Conservation (phyloP, 1,140 invertebrate species). For the Asbolus verrucosus region DNA sequence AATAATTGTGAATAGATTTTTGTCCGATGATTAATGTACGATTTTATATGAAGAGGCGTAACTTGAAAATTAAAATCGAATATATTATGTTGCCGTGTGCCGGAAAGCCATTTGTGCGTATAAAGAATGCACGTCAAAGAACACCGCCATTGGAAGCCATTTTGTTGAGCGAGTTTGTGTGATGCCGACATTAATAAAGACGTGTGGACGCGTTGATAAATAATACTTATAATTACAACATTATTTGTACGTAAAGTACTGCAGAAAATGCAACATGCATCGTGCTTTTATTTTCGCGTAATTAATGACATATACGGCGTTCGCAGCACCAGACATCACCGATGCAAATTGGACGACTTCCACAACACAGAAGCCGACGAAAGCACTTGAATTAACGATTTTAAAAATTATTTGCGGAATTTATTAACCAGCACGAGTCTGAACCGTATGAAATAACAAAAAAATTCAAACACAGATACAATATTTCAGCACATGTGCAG, state of each 20-base stretch:
- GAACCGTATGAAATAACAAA: too few species aligned
- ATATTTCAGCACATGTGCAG: too few species aligned
- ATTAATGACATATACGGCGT: too few species aligned
- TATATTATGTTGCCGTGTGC: constrained; percentile 53
- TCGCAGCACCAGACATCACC: too few species aligned
- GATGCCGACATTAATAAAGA: constrained; percentile 48
- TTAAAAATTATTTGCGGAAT: too few species aligned
- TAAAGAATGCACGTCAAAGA: constrained; percentile 59
- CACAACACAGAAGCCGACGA: too few species aligned
- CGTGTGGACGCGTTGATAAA: constrained; percentile 46
- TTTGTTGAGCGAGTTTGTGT: constrained; percentile 52
- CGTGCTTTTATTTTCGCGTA: too few species aligned
- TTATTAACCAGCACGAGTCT: too few species aligned
- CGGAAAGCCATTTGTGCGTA: constrained; percentile 56
- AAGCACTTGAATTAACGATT: too few species aligned
- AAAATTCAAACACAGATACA: too few species aligned
- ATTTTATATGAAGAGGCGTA: constrained; percentile 53
- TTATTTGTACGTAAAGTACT: constrained; percentile 23
- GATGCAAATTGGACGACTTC: too few species aligned
- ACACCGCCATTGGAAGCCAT: constrained; percentile 60
- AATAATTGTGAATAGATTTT: constrained; percentile 46
- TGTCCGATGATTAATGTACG: constrained; percentile 52
- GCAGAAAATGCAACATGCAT: constrained; percentile 29
- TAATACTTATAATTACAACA: constrained; percentile 35
- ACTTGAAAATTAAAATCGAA: constrained; percentile 54